Evolutionary conservation across 2,797 vertebrate species (phyloP).

Genomic region (Mus minutoides): DNA sequence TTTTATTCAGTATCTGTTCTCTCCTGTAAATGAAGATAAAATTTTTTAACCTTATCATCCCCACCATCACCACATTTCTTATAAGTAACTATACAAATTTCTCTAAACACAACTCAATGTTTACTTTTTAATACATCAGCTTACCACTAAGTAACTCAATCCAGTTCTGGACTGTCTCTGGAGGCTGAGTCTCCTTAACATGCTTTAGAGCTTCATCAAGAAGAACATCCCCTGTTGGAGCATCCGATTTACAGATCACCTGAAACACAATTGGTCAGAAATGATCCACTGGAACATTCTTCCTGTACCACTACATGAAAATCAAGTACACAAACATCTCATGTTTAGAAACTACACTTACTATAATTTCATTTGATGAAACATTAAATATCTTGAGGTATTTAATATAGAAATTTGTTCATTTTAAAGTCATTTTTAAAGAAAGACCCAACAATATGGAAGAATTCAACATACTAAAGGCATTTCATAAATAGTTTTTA

Average conservation of each 20-base stretch:
- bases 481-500: not conserved
- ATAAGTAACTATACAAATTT: slow-evolving; percentile 28
- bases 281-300: slow-evolving; percentile 23
- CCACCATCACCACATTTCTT: not conserved
- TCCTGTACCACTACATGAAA: slow-evolving; percentile 50
- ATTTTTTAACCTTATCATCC: not conserved
- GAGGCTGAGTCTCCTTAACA: slow-evolving; percentile 97
- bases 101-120: slow-evolving; percentile 19
- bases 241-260: slow-evolving; percentile 98
- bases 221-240: slow-evolving; percentile 96
- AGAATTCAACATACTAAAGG: slow-evolving; percentile 4
- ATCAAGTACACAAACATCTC: slow-evolving; percentile 21
- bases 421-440: slow-evolving; percentile 26
- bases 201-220: slow-evolving; percentile 98
- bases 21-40: slow-evolving; percentile 8
- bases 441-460: slow-evolving; percentile 34
- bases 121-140: slow-evolving; percentile 73
- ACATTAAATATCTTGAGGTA: too few species aligned
- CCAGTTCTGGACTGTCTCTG: slow-evolving; percentile 98
- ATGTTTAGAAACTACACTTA: slow-evolving; percentile 20
- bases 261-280: slow-evolving; percentile 80
- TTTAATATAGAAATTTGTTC: slow-evolving; percentile 35
- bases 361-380: not conserved
- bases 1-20: slow-evolving; percentile 7
- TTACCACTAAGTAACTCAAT: slow-evolving; percentile 98